Evolutionary conservation across 2,113 vertebrate species (phyloP).

Genomic region (Poecilia latipinna): DNA sequence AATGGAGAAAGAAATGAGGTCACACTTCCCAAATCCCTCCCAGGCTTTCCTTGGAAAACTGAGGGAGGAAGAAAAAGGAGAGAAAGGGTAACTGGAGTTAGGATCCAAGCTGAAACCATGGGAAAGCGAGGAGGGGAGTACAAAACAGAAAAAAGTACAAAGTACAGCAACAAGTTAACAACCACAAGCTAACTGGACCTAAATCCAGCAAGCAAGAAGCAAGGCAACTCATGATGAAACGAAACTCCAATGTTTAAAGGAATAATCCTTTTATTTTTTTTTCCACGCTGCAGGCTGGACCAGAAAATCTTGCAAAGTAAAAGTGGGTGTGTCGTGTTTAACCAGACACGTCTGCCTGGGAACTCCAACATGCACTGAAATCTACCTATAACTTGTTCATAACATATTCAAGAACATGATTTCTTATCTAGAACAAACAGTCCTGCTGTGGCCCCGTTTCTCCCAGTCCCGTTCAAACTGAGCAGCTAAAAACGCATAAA

Average conservation of each 20-base stretch:
- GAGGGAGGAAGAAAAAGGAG: neutral
- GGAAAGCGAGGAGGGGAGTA: neutral
- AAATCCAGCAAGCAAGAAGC: neutral
- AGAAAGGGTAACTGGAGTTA: neutral
- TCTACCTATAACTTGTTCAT: too few relatives aligned
- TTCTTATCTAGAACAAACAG: neutral
- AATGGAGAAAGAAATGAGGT: constrained; percentile 8
- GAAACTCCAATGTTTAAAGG: too few relatives aligned
- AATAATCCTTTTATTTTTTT: neutral
- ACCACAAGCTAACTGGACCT: neutral
- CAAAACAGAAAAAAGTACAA: neutral
- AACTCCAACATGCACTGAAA: neutral
- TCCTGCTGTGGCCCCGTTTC: neutral
- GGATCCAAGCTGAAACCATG: neutral
- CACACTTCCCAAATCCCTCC: constrained; percentile 37
- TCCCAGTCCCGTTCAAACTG: neutral
- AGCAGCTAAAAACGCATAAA: neutral
- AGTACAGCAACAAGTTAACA: neutral
- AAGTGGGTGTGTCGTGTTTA: neutral
- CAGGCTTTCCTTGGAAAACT: constrained; percentile 36
- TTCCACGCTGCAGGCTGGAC: neutral
- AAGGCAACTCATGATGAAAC: neutral
- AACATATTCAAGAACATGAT: neutral
- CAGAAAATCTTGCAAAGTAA: neutral
- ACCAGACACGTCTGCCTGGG: neutral